Conservation (phyloP, 2,113 vertebrate species). For the Sminthopsis crassicaudata region DNA sequence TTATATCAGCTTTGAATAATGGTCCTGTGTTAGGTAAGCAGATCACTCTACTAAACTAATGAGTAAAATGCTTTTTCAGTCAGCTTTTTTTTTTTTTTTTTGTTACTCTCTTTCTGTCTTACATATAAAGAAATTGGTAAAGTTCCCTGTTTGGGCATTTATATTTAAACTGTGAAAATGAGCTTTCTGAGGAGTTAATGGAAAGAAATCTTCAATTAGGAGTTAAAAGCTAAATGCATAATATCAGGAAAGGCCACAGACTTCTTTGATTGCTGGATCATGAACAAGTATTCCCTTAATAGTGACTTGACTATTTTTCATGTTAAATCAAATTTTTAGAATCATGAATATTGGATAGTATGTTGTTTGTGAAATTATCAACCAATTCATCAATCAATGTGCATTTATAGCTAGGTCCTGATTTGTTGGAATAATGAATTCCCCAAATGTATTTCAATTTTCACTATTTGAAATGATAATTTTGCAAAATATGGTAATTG, state of each 20-base stretch:
- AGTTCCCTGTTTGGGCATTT: background rate
- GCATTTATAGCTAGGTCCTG: background rate
- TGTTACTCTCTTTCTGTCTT: background rate
- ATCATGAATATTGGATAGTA: background rate
- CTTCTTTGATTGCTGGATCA: background rate
- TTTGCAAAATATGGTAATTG: background rate
- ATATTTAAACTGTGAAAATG: background rate
- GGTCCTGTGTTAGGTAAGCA: background rate
- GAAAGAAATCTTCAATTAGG: background rate
- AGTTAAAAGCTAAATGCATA: background rate
- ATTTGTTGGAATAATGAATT: background rate
- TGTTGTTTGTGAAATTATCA: background rate
- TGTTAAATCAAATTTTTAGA: background rate
- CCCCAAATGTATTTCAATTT: background rate
- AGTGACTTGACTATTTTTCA: background rate
- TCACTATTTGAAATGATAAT: background rate
- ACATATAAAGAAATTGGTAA: background rate
- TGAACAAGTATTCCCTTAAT: background rate
- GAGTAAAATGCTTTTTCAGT: background rate
- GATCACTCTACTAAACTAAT: background rate
- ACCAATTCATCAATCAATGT: background rate
- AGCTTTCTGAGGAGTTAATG: background rate
- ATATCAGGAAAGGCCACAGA: background rate
- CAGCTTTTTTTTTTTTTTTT: background rate
- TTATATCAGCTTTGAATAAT: background rate